Evolutionary conservation across 2,888 invertebrate genomes (phyloP).

Genomic region (Drosophila trichaetosa): DNA sequence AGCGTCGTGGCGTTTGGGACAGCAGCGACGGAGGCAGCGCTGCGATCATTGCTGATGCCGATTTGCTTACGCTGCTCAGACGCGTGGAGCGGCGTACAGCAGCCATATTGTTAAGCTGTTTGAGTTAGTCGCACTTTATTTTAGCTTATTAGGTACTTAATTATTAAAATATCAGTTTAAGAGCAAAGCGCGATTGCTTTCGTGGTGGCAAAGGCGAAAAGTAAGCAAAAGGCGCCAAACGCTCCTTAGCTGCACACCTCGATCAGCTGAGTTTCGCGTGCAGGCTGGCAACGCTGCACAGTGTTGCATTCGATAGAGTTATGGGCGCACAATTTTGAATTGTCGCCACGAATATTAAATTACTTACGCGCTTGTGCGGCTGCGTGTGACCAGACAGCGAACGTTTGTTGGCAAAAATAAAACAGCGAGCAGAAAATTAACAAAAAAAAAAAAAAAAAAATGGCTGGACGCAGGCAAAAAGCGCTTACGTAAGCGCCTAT

Average conservation of each 20-base stretch:
- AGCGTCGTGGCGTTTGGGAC: slow-evolving; percentile 56
- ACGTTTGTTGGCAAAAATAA: slow-evolving; percentile 66
- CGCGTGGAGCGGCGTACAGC: slow-evolving; percentile 82
- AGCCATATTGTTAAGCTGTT: slow-evolving; percentile 71
- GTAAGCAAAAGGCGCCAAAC: slow-evolving; percentile 64
- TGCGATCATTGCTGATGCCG: slow-evolving; percentile 48
- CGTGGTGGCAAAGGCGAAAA: slow-evolving; percentile 33
- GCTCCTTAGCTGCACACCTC: slow-evolving; percentile 41
- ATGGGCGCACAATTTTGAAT: slow-evolving; percentile 43
- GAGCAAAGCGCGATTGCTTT: background rate
- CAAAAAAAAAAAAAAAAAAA: slow-evolving; percentile 25
- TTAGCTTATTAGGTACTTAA: slow-evolving; percentile 10
- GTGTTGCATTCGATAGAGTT: slow-evolving; percentile 37
- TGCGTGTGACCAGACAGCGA: slow-evolving; percentile 45
- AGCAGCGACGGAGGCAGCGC: slow-evolving; percentile 53
- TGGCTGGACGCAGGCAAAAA: slow-evolving; percentile 60
- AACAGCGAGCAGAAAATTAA: slow-evolving; percentile 43
- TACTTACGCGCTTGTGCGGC: slow-evolving; percentile 68
- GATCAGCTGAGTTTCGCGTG: slow-evolving; percentile 51
- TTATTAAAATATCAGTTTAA: background rate
- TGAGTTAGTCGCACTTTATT: slow-evolving; percentile 17
- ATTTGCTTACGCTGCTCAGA: slow-evolving; percentile 75
- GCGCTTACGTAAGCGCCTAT: slow-evolving; percentile 82
- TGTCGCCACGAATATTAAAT: slow-evolving; percentile 68
- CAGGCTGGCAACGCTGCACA: slow-evolving; percentile 60